These are phyloP conservation scores for Ictalurus punctatus DNA, from an alignment of 2,113 vertebrate species.

Conservation along the genomic window DNA sequence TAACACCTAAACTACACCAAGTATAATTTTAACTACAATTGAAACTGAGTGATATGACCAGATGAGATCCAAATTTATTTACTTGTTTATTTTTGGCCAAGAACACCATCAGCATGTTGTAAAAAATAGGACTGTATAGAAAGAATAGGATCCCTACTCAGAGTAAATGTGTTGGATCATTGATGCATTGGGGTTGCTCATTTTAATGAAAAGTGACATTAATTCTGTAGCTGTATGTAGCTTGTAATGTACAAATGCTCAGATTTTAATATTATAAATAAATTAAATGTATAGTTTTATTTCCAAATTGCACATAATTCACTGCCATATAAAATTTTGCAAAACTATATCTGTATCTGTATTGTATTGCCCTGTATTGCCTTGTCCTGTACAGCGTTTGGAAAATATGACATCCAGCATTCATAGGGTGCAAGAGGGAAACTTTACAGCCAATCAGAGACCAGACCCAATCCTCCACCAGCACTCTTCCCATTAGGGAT, in stretches of 20 bases:
- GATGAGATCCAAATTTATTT: not conserved
- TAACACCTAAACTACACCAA: not conserved
- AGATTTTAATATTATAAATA: not conserved
- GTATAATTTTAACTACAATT: not conserved
- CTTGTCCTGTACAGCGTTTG: constrained; percentile 50
- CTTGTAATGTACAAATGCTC: not conserved
- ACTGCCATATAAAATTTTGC: not conserved
- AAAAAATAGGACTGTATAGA: not conserved
- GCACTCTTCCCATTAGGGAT: constrained; percentile 31
- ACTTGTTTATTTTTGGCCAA: not conserved
- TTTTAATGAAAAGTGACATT: not conserved
- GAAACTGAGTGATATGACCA: not conserved
- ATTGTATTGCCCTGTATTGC: not conserved
- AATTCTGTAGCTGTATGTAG: not conserved
- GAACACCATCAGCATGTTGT: not conserved
- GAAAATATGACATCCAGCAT: constrained; percentile 43
- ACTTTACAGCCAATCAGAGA: constrained; percentile 32
- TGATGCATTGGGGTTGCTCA: not conserved
- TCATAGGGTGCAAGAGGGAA: constrained; percentile 15
- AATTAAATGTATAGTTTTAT: not conserved
- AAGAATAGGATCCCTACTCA: not conserved
- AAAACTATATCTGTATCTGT: not conserved
- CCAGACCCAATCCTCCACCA: constrained; percentile 5
- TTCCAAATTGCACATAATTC: not conserved
- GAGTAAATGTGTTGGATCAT: not conserved